A percentile compares a stretch with the other conserved stretches of the same genome.
Conservation (phyloP, 1,140 invertebrate species). For the Scaptodrosophila lebanonensis region DNA sequence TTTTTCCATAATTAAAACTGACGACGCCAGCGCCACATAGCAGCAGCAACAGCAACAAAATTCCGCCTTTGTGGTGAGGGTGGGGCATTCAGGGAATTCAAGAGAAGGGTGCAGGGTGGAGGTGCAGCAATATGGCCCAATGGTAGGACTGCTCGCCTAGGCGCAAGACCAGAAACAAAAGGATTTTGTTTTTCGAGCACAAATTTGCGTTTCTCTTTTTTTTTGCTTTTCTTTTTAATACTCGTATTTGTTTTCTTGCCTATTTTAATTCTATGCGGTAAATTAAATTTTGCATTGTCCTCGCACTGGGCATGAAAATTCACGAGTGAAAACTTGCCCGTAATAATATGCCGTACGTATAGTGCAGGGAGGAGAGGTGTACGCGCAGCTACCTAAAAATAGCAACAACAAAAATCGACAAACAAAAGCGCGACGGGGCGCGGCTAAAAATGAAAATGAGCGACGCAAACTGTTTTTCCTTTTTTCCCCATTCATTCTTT, state of each 20-base stretch:
- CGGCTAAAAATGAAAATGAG: slow-evolving; percentile 47
- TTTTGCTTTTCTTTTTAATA: background rate
- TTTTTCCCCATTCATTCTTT: too few species aligned
- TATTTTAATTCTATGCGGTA: slow-evolving; percentile 66
- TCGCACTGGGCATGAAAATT: slow-evolving; percentile 36
- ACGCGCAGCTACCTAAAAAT: slow-evolving; percentile 41
- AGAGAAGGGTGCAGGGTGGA: background rate
- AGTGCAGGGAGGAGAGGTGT: background rate
- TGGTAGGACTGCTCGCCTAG: slow-evolving; percentile 3
- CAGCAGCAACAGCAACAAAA: background rate
- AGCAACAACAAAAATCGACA: slow-evolving; percentile 31
- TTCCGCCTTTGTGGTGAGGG: background rate
- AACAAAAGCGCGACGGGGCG: slow-evolving; percentile 18
- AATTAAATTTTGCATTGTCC: slow-evolving; percentile 65
- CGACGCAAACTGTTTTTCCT: background rate
- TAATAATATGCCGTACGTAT: slow-evolving; percentile 7
- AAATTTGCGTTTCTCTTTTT: background rate
- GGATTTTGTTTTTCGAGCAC: too few species aligned
- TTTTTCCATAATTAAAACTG: slow-evolving; percentile 8
- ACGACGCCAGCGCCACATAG: slow-evolving; percentile 36
- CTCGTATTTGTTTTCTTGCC: slow-evolving; percentile 24
- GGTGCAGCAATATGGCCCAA: slow-evolving; percentile 1
- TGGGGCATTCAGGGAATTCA: background rate
- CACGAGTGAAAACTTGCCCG: slow-evolving; percentile 41
- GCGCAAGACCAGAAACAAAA: slow-evolving; percentile 56